phyloP scores from a whole-genome alignment of 2,113 vertebrate species.

The Amia ocellicauda region DNA sequence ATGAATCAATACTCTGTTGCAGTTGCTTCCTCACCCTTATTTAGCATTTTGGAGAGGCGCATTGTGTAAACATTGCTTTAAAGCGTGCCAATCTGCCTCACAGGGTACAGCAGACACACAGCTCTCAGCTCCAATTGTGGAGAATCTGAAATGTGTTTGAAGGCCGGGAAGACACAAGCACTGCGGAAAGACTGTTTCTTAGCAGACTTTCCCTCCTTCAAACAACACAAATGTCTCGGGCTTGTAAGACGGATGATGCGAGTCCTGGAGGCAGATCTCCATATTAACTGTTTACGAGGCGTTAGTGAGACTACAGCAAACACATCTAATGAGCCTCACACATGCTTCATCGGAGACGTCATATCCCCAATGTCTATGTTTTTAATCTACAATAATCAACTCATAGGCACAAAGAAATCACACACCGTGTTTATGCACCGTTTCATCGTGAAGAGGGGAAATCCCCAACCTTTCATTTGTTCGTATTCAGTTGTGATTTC shows the following conservation, averaged over 20 bases:
- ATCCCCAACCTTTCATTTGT: too few species aligned
- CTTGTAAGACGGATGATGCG: not conserved
- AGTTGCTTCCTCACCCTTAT: not conserved
- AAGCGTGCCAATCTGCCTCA: not conserved
- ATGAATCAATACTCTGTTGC: not conserved
- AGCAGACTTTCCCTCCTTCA: not conserved
- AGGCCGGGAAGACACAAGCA: not conserved
- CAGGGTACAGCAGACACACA: not conserved
- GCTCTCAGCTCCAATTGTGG: conserved; percentile 4
- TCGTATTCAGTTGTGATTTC: too few species aligned
- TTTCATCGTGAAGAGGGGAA: too few species aligned
- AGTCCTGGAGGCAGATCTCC: not conserved
- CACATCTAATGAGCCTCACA: too few species aligned
- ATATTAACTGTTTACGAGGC: too few species aligned
- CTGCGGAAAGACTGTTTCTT: not conserved
- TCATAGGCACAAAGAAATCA: too few species aligned
- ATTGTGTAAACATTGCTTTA: conserved; percentile 5
- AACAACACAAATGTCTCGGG: not conserved
- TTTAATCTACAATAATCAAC: too few species aligned
- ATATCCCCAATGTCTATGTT: too few species aligned
- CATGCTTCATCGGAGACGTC: too few species aligned
- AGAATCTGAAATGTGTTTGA: not conserved
- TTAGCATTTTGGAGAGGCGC: not conserved
- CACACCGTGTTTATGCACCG: too few species aligned
- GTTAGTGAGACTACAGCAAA: too few species aligned